Base-by-base conservation (phyloP, 2,888 invertebrate genomes). In the Melieria picta region DNA sequence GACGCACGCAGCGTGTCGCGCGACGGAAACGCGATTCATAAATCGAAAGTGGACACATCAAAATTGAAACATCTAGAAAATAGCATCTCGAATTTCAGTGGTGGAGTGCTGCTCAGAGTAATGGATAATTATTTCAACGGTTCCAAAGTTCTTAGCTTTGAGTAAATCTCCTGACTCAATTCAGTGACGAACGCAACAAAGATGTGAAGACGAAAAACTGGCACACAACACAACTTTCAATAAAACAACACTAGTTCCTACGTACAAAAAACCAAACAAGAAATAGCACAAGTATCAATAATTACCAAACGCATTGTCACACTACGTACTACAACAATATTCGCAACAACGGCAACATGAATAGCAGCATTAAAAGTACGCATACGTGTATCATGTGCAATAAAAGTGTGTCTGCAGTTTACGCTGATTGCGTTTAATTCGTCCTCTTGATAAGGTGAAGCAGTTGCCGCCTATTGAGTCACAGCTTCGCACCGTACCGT, bases 231-330 rank as follows among this genome's bases (percentile, higher is more conserved):
- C 30, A 30, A 13, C 13, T 56, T 16, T 56, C 30, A 9, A 5
- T 16, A 56, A 56, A 7, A 56, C 13, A 11, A 60, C 58, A 67
- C 47, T 61, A 67, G 67, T 67, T 67, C 67, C 67, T 67, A 67
- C 50, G 7, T 16, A 65, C 50, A 60, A 60, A 60, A 43, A 50
- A 60, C 46, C 50, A 60, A 43, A 50, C 5, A 7, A 52, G 45
- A 52, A 43, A 5, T 7, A 9, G 9, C 43, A 13, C 43, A 64
- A 52, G 43, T 65, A 30, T 13, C 4, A 4, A 13, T 5, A 57
- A 10, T n/a, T 58, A n/a, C 9, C 50, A 3, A 10, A 50, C 50
- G 50, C 50, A 50, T 10, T 50, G 50, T 2, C 50, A 3, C 11
- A 50, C 50, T 50, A 10, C 30, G 1, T 30, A 30, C 30, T 0